These are phyloP conservation scores for Typhlomys cinereus DNA, from an alignment of 2,113 vertebrate species.

Conservation along the genomic window DNA sequence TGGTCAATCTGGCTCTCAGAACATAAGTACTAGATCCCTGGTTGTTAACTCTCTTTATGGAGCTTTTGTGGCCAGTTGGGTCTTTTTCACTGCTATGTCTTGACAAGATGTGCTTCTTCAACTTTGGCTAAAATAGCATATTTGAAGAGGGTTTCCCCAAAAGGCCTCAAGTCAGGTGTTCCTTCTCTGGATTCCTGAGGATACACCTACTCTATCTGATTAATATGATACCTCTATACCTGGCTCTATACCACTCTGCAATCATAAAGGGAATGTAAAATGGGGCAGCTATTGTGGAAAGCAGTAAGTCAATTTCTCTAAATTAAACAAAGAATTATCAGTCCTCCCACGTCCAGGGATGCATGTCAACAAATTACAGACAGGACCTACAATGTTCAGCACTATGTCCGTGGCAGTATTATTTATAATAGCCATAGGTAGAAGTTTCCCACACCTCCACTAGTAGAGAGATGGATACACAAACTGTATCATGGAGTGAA, in stretches of 20 bases:
- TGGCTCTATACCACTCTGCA: not conserved
- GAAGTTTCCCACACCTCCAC: not conserved
- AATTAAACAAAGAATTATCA: not conserved
- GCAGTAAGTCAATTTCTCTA: not conserved
- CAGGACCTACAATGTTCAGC: not conserved
- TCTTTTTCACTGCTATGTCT: not conserved
- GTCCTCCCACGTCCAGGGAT: not conserved
- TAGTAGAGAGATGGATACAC: too few relatives aligned
- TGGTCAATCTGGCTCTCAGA: not conserved
- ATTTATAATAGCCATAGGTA: not conserved
- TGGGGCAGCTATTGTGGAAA: not conserved
- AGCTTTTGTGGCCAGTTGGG: fast-evolving
- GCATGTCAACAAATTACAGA: too few relatives aligned
- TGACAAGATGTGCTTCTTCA: not conserved
- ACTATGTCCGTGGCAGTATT: not conserved
- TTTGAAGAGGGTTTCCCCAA: not conserved
- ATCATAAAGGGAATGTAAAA: too few relatives aligned
- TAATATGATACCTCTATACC: not conserved
- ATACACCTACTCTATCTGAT: not conserved
- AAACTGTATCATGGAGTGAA: too few relatives aligned
- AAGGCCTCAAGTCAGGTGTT: fast-evolving
- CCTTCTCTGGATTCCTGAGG: not conserved
- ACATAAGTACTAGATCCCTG: not conserved
- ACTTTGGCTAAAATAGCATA: too few relatives aligned
- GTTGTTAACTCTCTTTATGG: too few relatives aligned